Conservation (phyloP, 2,797 vertebrate species). For the Cynodonichthys magdalenae region DNA sequence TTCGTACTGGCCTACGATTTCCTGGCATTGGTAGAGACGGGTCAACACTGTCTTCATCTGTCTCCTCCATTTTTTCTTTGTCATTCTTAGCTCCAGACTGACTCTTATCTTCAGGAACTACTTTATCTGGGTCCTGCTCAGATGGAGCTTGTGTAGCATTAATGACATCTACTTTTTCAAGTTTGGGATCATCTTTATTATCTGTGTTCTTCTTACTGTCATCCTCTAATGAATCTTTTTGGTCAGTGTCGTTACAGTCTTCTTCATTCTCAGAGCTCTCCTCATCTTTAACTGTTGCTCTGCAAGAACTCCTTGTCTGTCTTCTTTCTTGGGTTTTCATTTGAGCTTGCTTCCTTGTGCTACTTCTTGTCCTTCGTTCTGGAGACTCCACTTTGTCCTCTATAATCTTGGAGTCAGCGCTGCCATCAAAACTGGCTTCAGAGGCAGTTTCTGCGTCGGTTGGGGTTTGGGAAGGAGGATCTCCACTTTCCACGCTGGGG, state of each 20-base stretch:
- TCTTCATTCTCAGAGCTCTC: constrained; percentile 82
- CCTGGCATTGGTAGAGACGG: constrained; percentile 29
- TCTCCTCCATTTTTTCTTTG: constrained; percentile 22
- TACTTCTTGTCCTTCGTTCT: constrained; percentile 72
- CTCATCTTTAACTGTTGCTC: constrained; percentile 63
- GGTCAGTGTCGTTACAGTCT: constrained; percentile 43
- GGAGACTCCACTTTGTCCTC: constrained; percentile 73
- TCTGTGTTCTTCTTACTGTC: constrained; percentile 55
- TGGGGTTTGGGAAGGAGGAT: constrained; percentile 88
- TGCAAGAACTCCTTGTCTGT: constrained; percentile 30
- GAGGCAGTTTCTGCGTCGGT: constrained; percentile 94
- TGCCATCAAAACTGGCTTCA: constrained; percentile 93
- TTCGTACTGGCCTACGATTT: constrained; percentile 69
- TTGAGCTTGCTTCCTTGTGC: constrained; percentile 41
- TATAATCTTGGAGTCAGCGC: constrained; percentile 78
- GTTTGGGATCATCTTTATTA: constrained; percentile 53
- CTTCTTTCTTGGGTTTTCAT: constrained; percentile 45
- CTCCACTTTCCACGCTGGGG: constrained; percentile 85
- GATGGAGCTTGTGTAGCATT: constrained; percentile 60
- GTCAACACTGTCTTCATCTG: constrained; percentile 73
- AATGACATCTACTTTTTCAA: constrained; percentile 50
- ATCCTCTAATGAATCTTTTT: constrained; percentile 13
- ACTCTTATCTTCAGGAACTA: constrained; percentile 57
- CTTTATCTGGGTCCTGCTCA: constrained; percentile 61
- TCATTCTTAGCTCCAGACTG: constrained; percentile 47